phyloP scores from a whole-genome alignment of 2,888 invertebrate genomes.

The Patella pellucida region DNA sequence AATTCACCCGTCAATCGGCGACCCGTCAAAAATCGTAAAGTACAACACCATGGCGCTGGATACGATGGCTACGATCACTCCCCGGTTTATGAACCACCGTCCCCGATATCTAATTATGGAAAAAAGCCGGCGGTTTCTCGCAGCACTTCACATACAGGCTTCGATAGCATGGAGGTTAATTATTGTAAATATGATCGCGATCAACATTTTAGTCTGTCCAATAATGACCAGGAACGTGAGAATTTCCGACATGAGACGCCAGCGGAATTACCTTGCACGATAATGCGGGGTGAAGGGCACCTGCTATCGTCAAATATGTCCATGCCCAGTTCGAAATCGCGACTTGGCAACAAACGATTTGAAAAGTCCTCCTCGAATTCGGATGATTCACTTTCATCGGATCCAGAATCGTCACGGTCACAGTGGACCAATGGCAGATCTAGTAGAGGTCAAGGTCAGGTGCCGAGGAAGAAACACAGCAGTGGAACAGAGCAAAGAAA shows the following conservation, averaged over 20 bases:
- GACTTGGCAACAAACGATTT: neutral
- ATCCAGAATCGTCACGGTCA: constrained; percentile 21
- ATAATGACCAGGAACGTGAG: too few species aligned
- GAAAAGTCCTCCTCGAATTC: neutral
- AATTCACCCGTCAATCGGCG: too few species aligned
- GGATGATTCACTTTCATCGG: neutral
- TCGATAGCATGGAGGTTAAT: too few species aligned
- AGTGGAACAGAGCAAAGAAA: neutral
- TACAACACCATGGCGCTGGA: neutral
- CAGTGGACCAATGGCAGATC: constrained; percentile 20
- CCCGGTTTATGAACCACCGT: too few species aligned
- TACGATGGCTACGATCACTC: too few species aligned
- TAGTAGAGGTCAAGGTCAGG: constrained; percentile 42
- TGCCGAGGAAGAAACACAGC: constrained; percentile 21
- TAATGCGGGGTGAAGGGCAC: neutral
- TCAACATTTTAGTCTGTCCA: too few species aligned
- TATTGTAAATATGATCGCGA: too few species aligned
- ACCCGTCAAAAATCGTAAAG: constrained; percentile 10
- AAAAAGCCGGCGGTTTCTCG: too few species aligned
- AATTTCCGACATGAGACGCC: neutral
- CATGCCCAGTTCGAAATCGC: neutral
- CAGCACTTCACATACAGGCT: too few species aligned
- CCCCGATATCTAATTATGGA: too few species aligned
- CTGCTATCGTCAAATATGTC: neutral
- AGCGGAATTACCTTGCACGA: neutral